phyloP scores from a whole-genome alignment of 2,113 vertebrate genomes.

The Thamnaconus septentrionalis region DNA sequence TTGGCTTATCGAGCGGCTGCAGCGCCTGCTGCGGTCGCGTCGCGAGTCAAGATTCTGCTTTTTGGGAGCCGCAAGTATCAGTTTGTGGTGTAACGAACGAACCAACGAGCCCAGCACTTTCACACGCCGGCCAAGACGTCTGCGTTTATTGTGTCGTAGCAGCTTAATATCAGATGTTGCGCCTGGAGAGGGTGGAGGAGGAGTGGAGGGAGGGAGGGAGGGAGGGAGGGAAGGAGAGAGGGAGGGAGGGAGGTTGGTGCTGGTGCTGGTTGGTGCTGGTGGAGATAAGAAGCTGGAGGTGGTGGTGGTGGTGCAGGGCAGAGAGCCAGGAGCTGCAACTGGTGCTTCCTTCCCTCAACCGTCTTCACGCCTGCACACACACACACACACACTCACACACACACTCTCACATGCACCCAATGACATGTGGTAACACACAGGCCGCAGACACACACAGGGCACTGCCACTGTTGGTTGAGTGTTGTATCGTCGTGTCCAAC shows the following conservation, averaged over 20 bases:
- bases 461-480: too few species aligned
- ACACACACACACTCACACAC: slow-evolving; percentile 32
- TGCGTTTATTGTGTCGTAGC: too few species aligned
- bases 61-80: slow-evolving; percentile 61
- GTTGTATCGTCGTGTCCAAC: too few species aligned
- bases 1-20: slow-evolving; percentile 74
- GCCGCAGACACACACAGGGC: too few species aligned
- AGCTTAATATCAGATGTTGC: too few species aligned
- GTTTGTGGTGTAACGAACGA: slow-evolving; percentile 74
- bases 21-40: slow-evolving; percentile 69
- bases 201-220: not conserved
- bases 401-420: not conserved
- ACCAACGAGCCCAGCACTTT: too few species aligned
- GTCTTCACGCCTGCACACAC: slow-evolving; percentile 43
- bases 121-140: too few species aligned
- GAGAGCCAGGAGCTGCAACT: slow-evolving; percentile 46
- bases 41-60: slow-evolving; percentile 55
- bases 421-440: too few species aligned
- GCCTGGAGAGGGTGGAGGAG: too few species aligned
- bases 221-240: not conserved
- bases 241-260: too few species aligned
- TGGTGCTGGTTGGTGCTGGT: not conserved
- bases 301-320: slow-evolving; percentile 54
- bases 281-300: slow-evolving; percentile 58
- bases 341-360: slow-evolving; percentile 69